Base-by-base conservation (phyloP, 2,113 vertebrate species). In the Hepsetus odoe region DNA sequence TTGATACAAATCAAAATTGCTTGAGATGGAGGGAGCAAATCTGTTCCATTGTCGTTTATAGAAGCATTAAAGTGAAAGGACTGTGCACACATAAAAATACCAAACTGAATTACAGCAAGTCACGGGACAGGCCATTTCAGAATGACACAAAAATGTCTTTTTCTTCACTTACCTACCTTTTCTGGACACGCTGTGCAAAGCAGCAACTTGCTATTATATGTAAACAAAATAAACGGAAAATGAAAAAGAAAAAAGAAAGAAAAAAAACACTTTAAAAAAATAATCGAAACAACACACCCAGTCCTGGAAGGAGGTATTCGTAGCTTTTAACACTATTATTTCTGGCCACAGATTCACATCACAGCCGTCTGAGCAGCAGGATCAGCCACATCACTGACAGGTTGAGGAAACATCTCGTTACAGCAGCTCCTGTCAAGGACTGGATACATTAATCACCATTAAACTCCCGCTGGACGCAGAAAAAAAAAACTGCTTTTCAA, bases 1-100 rank as follows among this genome's bases (percentile, higher is more conserved):
- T 51, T 94, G 95, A 95, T 76, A 93, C 94, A 92, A 95, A 92
- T 92, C 92, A 94, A 96, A 95, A 95, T 95, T 94, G 93, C 85
- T 86, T 87, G 83, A 88, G 83, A 86, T 85, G 89, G 86, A 87
- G 93, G 93, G 91, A 94, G 94, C 94, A 95, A 96, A 98, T 94
- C 92, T 92, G 94, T 93, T 92, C 93, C 88, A 91, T 94, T 94
- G 93, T 96, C 95, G 97, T 97, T 97, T 96, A 97, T 95, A 95
- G 94, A 95, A 94, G 95, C 94, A 95, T 95, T 96, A 96, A 95
- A 95, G 93, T 94, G 88, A 91, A 90, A 92, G 94, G 94, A 33
- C 22, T 20, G 14, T 38, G 35, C 24, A 33, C 24, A 32, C 14
- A 22, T n/a, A 10, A 30, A n/a, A 66, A 67, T 16, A 67, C 62